Evolutionary conservation across 2,888 invertebrate species (phyloP), one percentile per base, ranked within the genome.

Genomic region (Drosophila anomalata): DNA sequence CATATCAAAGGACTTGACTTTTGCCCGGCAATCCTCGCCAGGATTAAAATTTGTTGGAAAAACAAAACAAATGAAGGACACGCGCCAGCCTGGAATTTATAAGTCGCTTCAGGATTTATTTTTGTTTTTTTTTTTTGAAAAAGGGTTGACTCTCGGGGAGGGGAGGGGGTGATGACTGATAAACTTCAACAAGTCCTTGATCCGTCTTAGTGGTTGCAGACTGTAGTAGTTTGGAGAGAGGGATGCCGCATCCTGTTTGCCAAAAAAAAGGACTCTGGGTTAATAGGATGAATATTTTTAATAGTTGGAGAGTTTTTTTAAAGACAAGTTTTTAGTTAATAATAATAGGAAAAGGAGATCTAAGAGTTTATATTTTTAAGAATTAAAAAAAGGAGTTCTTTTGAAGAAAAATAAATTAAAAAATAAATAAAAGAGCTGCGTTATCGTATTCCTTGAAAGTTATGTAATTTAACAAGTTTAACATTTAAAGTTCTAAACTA

Each of bases 31-130:
- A 48, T 39, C 9, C 29, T 29, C 39, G 36, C 7, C 36, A 42
- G 54, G 58, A 54, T 61, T 57, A 44, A 53, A 78, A 73, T 63
- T 78, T 61, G 60, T 58, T 72, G 65, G 3, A 59, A 69, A 61
- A 61, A 62, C 60, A 47, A 70, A 65, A 41, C 65, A 80, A 83
- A 79, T 81, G 74, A 81, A 69, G 76, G 89, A 79, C 90, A 90
- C 90, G 90, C 84, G 90, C 86, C 90, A 46, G 36, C 68, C 77
- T 44, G 63, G 36, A 62, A 67, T 66, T 68, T 50, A 60, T 70
- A 77, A 79, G 75, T 75, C 60, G 59, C 39, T 42, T 60, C 61
- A 42, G 61, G 61, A 62, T 48, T 60, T 60, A n/a, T 6, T 2
- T n/a, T 1, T 36, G 0, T n/a, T 36, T n/a, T 8, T 44, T 17